Percentiles rank a stretch among this genome's conserved stretches.
Evolutionary conservation across 2,888 invertebrate genomes (phyloP).

Genomic region (Drosophila mercatorum): DNA sequence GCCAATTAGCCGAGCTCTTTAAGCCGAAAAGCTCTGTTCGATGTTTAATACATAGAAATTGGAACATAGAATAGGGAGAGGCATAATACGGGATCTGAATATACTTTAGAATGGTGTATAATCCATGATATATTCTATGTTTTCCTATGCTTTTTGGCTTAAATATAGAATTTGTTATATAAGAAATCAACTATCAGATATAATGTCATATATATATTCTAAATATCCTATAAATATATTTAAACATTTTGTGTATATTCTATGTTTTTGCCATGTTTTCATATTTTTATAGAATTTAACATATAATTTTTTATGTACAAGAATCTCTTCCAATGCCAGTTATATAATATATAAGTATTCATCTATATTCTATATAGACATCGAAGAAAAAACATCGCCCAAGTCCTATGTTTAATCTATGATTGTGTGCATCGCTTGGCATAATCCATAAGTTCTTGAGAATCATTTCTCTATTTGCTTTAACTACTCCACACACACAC

Average conservation of each 20-base stretch:
- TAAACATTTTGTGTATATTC: background rate
- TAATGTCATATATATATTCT: too few relatives aligned
- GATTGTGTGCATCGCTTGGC: background rate
- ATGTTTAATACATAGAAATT: background rate
- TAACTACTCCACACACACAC: background rate
- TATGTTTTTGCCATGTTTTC: background rate
- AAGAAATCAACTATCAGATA: too few relatives aligned
- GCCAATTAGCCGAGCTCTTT: background rate
- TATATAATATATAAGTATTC: background rate
- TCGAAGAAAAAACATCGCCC: background rate
- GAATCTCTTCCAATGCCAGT: too few relatives aligned
- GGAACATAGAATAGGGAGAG: background rate
- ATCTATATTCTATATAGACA: background rate
- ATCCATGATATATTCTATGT: background rate
- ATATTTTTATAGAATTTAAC: background rate
- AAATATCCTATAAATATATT: too few relatives aligned
- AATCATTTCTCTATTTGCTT: conserved; percentile 11
- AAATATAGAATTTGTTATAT: too few relatives aligned
- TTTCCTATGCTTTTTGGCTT: too few relatives aligned
- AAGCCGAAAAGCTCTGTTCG: background rate
- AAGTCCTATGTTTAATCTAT: background rate
- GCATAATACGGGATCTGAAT: background rate
- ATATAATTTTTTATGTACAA: background rate
- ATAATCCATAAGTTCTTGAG: conserved; percentile 6
- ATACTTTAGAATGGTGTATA: too few relatives aligned